Evolutionary conservation across 2,113 vertebrate species (phyloP).

Genomic region (Sylvicapra grimmia): DNA sequence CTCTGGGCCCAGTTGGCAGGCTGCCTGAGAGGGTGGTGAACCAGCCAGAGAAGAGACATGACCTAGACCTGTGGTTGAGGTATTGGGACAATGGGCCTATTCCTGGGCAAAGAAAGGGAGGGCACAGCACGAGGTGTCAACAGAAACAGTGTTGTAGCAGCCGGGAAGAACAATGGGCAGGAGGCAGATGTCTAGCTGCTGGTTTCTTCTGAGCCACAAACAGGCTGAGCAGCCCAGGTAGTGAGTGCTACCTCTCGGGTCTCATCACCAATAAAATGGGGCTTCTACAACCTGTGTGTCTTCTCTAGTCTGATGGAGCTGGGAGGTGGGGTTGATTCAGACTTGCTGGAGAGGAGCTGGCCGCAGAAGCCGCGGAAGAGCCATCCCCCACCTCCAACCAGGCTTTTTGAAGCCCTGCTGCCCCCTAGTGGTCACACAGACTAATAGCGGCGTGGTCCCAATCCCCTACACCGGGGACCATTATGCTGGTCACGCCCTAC

Average conservation of each 20-base stretch:
- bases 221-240: not conserved
- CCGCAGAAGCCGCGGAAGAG: not conserved
- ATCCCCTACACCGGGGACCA: fast-evolving
- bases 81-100: not conserved
- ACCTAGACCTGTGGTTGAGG: not conserved
- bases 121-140: not conserved
- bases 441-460: not conserved
- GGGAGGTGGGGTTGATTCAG: not conserved
- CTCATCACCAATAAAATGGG: not conserved
- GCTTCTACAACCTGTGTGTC: not conserved
- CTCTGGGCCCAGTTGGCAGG: not conserved
- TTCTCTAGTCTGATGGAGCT: not conserved
- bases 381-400: not conserved
- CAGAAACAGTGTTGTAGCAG: not conserved
- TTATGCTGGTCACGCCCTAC: not conserved
- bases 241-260: not conserved
- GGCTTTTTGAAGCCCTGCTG: not conserved
- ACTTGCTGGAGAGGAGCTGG: not conserved
- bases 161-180: not conserved
- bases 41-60: not conserved
- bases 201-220: not conserved
- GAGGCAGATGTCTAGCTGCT: not conserved
- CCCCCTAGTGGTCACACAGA: slow-evolving; percentile 35
- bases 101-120: not conserved
- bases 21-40: not conserved